A percentile compares a stretch with the other conserved stretches of the same genome.
Evolutionary conservation across 2,797 vertebrate species (phyloP).

Genomic region (Bradypus variegatus): DNA sequence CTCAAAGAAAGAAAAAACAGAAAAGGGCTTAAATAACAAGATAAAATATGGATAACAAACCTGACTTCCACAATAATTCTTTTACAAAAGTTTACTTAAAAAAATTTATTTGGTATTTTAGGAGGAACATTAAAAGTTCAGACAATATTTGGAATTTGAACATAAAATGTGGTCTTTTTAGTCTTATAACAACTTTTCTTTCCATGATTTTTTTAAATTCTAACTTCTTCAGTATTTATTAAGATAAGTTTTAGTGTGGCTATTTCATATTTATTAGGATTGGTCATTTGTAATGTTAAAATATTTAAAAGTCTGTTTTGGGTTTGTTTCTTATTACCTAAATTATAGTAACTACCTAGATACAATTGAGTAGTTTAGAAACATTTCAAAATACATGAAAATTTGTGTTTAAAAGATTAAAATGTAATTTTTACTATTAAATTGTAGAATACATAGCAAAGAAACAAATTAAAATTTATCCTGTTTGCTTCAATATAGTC

Average conservation of each 20-base stretch:
- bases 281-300: not conserved
- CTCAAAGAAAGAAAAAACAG: conserved; percentile 44
- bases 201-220: not conserved
- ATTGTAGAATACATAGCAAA: not conserved
- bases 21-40: conserved; percentile 54
- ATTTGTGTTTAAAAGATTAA: not conserved
- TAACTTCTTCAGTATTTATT: not conserved
- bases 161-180: not conserved
- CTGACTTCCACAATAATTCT: conserved; percentile 39
- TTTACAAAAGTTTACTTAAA: not conserved
- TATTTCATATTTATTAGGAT: not conserved
- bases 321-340: not conserved
- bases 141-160: not conserved
- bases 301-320: not conserved
- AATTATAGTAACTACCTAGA: not conserved
- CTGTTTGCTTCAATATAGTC: not conserved
- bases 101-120: not conserved
- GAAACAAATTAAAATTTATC: not conserved
- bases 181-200: not conserved
- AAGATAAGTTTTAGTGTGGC: not conserved
- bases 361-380: not conserved
- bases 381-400: not conserved
- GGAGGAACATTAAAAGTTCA: not conserved
- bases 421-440: not conserved
- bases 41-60: conserved; percentile 32